Percentiles rank a stretch among this genome's conserved stretches.
Evolutionary conservation across 1,140 invertebrate species (phyloP).

Genomic region (Marisa cornuarietis): DNA sequence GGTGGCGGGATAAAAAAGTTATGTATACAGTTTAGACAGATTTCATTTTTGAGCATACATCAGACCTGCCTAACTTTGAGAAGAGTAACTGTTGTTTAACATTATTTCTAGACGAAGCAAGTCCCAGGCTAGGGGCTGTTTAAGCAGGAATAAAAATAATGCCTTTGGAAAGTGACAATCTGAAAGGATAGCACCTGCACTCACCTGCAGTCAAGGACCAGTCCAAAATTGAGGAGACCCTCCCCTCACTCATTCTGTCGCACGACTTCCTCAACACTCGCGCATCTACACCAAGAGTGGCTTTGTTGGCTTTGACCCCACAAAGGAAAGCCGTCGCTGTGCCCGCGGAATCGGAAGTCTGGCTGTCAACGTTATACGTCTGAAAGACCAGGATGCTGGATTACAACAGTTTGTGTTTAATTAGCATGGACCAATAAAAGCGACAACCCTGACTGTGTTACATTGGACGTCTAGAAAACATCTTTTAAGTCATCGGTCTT

Average conservation of each 20-base stretch:
- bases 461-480: too few relatives aligned
- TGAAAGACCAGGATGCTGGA: conserved; percentile 58
- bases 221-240: conserved; percentile 74
- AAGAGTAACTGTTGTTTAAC: background rate
- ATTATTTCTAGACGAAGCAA: too few relatives aligned
- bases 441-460: too few relatives aligned
- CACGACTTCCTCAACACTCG: conserved; percentile 60
- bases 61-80: background rate
- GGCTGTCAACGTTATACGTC: conserved; percentile 89
- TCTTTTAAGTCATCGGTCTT: too few relatives aligned
- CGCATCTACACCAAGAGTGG: conserved; percentile 81
- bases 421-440: too few relatives aligned
- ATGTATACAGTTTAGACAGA: background rate
- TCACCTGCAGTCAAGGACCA: conserved; percentile 72
- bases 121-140: too few relatives aligned
- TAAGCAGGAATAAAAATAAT: too few relatives aligned
- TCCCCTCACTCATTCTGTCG: conserved; percentile 28
- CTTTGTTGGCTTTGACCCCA: conserved; percentile 85
- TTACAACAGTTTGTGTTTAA: too few relatives aligned
- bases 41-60: background rate
- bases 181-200: background rate
- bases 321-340: conserved; percentile 87
- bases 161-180: background rate
- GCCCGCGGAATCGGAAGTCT: conserved; percentile 88
- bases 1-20: too few relatives aligned